Evolutionary conservation across 2,888 invertebrate genomes (phyloP), one percentile per base, ranked within the genome.

Genomic region (Himalopsyche japonica): DNA sequence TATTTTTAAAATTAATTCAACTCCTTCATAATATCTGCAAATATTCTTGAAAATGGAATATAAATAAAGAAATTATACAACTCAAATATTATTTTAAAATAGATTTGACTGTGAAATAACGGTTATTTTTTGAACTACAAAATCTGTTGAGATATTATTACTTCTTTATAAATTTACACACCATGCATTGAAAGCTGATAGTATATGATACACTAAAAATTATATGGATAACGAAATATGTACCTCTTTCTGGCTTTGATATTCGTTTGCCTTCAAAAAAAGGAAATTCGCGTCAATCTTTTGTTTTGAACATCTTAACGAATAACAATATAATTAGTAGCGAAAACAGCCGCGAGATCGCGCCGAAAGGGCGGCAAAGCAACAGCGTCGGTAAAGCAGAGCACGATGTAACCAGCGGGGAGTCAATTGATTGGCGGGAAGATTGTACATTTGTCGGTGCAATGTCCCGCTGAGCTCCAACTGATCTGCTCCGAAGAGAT

Each of bases 381-480:
- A 48, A 32, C 49, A 32, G 34, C 76, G 64, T 43, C 27, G 57
- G 77, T 43, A n/a, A 57, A 27, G 43, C 64, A 24, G 84, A 77
- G 84, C 64, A 80, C 77, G 70, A 82, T 82, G 77, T 80, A 76
- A 81, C 47, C 86, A 79, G 85, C 86, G 70, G 86, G 86, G 47
- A 81, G 84, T 57, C 86, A 84, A 85, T 85, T 86, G 86, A 86
- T 86, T 86, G 86, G 85, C 86, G 85, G 85, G 82, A 70, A 80
- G 84, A 85, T 86, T 84, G 85, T 85, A 79, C 85, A 85, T 86
- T 86, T 86, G 86, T 86, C 84, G 86, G 86, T 81, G 86, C 83
- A 78, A 57, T 30, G 76, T 84, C 85, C 86, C 83, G 85, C 85
- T 76, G 86, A 30, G 82, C 76, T 15, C 37, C 76, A 30, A 34